Percentiles rank a stretch among this genome's conserved stretches.
phyloP scores from a whole-genome alignment of 2,113 vertebrate species.

The Climacteris rufus region DNA sequence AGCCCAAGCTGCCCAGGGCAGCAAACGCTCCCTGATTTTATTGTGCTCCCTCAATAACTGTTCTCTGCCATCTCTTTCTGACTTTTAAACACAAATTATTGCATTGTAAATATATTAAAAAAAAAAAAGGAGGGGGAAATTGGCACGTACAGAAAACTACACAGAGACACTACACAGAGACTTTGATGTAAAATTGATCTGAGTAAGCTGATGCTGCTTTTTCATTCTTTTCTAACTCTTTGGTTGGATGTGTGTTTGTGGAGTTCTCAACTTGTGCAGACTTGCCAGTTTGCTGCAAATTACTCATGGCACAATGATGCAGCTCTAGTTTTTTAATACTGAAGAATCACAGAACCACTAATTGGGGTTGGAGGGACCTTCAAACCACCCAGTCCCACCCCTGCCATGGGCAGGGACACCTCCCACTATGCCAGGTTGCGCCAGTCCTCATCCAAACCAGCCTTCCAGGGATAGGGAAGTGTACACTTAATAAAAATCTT shows the following conservation, averaged over 20 bases:
- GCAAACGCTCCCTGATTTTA: not conserved
- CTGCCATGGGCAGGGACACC: not conserved
- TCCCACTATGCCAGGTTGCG: not conserved
- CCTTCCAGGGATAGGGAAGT: not conserved
- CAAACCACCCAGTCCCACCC: not conserved
- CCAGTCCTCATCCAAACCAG: rapidly evolving
- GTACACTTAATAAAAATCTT: not conserved
- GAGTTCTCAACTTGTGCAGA: not conserved
- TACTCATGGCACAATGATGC: not conserved
- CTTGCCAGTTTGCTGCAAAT: not conserved
- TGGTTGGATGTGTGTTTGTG: not conserved
- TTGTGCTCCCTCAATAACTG: not conserved
- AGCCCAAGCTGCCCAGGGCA: not conserved
- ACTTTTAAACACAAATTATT: not conserved
- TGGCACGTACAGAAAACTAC: not conserved
- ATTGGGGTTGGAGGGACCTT: too few species aligned
- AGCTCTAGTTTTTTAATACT: not conserved
- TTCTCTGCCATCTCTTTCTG: rapidly evolving
- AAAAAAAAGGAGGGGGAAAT: rapidly evolving
- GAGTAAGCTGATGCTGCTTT: not conserved
- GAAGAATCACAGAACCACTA: too few species aligned
- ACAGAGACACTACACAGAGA: not conserved
- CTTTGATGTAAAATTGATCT: not conserved
- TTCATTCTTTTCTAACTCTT: not conserved
- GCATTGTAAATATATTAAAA: not conserved